Evolutionary conservation across 2,797 vertebrate species (phyloP).

Genomic region (Syngnathus acus): DNA sequence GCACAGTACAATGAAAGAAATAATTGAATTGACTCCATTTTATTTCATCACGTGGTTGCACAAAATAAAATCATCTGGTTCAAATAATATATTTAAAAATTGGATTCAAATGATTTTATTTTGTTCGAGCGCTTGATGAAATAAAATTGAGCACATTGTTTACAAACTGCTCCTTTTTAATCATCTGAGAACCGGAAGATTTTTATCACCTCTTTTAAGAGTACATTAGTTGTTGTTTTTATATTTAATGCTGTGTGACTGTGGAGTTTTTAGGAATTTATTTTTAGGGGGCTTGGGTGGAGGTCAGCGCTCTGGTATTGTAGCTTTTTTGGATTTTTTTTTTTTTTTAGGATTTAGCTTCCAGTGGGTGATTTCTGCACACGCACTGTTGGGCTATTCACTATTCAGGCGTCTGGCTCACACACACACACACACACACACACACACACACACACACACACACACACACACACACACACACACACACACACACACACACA

Average conservation of each 20-base stretch:
- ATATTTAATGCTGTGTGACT: not conserved
- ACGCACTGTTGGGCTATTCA: constrained; percentile 26
- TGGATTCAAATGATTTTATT: too few species aligned
- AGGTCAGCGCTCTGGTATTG: not conserved
- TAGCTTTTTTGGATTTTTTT: not conserved
- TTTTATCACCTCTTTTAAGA: too few species aligned
- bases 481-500: constrained; percentile 45
- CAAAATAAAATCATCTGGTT: too few species aligned
- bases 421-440: constrained; percentile 24
- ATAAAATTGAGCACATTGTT: not conserved
- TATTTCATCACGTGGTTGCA: too few species aligned
- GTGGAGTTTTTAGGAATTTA: too few species aligned
- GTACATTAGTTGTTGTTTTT: too few species aligned
- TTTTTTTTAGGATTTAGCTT: constrained; percentile 7
- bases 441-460: constrained; percentile 44
- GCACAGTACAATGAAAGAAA: not conserved
- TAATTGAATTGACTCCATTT: too few species aligned
- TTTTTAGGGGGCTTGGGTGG: not conserved
- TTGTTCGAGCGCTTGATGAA: too few species aligned
- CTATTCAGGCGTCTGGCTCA: constrained; percentile 32
- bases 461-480: constrained; percentile 45
- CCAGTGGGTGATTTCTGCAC: constrained; percentile 4
- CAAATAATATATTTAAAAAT: too few species aligned
- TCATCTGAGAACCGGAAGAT: not conserved
- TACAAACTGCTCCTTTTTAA: not conserved